These are phyloP conservation scores for Herpailurus yagouaroundi DNA, from an alignment of 2,113 vertebrate species.

Conservation along the genomic window DNA sequence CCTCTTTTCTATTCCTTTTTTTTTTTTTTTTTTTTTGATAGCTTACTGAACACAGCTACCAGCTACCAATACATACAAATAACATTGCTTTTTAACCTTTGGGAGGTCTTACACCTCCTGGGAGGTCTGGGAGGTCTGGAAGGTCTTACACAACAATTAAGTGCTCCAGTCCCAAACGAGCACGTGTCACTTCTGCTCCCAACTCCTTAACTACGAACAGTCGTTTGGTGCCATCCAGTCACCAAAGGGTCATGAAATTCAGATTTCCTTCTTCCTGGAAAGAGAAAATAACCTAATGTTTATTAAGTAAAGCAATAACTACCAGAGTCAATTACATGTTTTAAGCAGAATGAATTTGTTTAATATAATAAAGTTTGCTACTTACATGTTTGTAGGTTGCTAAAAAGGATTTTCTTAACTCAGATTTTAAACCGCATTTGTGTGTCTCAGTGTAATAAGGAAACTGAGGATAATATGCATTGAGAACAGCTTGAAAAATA, in stretches of 20 bases:
- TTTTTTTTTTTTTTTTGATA: not conserved
- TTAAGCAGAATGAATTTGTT: conserved; percentile 86
- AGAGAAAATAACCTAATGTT: not conserved
- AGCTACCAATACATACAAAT: not conserved
- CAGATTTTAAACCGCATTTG: conserved; percentile 90
- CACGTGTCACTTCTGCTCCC: not conserved
- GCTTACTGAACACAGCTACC: not conserved
- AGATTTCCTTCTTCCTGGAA: not conserved
- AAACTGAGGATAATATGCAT: conserved; percentile 83
- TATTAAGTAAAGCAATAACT: not conserved
- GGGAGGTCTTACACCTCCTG: not conserved
- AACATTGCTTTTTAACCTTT: not conserved
- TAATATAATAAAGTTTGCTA: conserved; percentile 88
- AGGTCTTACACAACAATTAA: not conserved
- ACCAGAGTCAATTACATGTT: conserved; percentile 63
- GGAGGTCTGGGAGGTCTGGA: not conserved
- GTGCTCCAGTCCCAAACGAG: not conserved
- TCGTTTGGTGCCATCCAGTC: not conserved
- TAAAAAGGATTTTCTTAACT: conserved; percentile 89
- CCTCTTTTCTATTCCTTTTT: not conserved
- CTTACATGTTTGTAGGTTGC: conserved; percentile 90
- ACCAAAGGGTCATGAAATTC: not conserved
- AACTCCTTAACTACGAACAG: not conserved
- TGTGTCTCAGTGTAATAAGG: conserved; percentile 88
- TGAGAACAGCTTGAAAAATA: conserved; percentile 84